Evolutionary conservation across 2,888 invertebrate genomes (phyloP).

Genomic region (Agrotis clavis): DNA sequence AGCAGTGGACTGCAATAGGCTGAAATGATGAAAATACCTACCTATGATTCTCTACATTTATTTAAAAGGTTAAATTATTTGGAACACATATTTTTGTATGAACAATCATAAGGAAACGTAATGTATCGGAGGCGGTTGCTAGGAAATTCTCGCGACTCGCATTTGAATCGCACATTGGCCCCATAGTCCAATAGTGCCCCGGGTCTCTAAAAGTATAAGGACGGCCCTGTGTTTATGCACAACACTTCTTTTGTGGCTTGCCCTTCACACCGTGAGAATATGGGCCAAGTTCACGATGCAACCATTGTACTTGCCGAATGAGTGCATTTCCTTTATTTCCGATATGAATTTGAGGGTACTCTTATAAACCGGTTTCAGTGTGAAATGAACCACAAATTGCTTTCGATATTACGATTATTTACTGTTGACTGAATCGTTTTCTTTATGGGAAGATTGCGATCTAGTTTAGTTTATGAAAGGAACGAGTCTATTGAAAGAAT

Average conservation of each 20-base stretch:
- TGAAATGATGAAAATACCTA: too few species aligned
- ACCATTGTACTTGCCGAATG: slow-evolving; percentile 70
- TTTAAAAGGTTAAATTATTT: too few species aligned
- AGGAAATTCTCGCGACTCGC: too few species aligned
- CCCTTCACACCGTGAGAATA: slow-evolving; percentile 85
- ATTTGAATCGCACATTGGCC: too few species aligned
- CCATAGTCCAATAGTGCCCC: too few species aligned
- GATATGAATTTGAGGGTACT: slow-evolving; percentile 65
- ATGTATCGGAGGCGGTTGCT: too few species aligned
- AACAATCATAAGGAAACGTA: too few species aligned
- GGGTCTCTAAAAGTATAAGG: too few species aligned
- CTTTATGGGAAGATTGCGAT: slow-evolving; percentile 62
- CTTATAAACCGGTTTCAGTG: slow-evolving; percentile 73
- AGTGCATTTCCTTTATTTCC: slow-evolving; percentile 68
- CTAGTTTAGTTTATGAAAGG: slow-evolving; percentile 58
- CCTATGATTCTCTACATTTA: too few species aligned
- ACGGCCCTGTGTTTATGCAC: slow-evolving; percentile 59
- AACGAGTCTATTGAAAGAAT: slow-evolving; percentile 56
- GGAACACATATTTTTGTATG: too few species aligned
- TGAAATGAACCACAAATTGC: slow-evolving; percentile 75
- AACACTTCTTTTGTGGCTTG: slow-evolving; percentile 76
- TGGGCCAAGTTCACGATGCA: slow-evolving; percentile 87
- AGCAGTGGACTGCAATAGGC: too few species aligned
- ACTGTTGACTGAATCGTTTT: slow-evolving; percentile 45
- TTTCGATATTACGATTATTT: slow-evolving; percentile 60